Base-by-base conservation (phyloP, 2,113 vertebrate species). In the Engraulis encrasicolus region DNA sequence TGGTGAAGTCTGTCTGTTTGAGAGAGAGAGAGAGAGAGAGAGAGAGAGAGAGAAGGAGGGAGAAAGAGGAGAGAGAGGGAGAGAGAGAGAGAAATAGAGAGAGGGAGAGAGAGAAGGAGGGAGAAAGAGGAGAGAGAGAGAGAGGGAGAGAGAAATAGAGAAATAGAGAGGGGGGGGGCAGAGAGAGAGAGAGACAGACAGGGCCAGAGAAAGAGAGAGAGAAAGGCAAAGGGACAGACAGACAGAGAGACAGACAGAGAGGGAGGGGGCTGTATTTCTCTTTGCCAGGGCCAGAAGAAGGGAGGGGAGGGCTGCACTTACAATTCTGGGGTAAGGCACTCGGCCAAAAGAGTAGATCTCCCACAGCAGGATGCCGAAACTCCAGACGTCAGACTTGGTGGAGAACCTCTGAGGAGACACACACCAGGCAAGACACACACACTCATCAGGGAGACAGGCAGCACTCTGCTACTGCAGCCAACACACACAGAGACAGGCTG, bases 291-390 rank as follows among this genome's bases (percentile, higher is more conserved):
- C 9, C 40, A 45, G 3, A 9, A 45, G 40, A 45, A 9, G 9
- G 14, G 20, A 58, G 7, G 19, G 19, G 54, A 17, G 20, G 2
- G 86, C n/a, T n/a, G n/a, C 84, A 97, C 98, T 97, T 92, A 99
- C 98, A 92, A 99, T 98, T 96, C 97, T 96, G 11, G 98, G 98
- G 91, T 99, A 99, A 94, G 98, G 98, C 92, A 99, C 97, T 91
- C 98, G 96, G 87, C 98, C 98, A 86, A 98, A 99, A 86, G 98
- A 99, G 93, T 98, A 99, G 93, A 99, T 99, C 95, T 99, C 98
- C 98, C 98, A 99, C 84, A 99, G 96, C 86, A 99, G 96, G 92
- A 99, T 96, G 71, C 98, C 98, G 0, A 96, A 99, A 89, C 98
- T 99, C 98, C 98, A 99, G 81, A 99, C 97, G 0, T 99, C 97